Percentiles rank a stretch among this genome's conserved stretches.
Evolutionary conservation across 2,888 invertebrate genomes (phyloP).

Genomic region (Lasiommata megera): DNA sequence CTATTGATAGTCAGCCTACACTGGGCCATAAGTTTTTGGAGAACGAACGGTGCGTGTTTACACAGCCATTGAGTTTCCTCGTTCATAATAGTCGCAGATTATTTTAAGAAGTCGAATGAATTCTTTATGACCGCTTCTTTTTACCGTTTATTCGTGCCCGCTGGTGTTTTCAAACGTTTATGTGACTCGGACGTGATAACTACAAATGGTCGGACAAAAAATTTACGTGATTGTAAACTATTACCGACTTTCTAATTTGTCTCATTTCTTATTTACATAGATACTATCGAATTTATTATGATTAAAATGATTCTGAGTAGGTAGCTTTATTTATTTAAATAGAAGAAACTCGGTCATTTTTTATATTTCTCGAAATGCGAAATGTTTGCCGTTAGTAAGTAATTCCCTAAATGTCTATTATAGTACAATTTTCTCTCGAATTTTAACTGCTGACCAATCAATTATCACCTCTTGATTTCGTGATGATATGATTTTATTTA

Average conservation of each 20-base stretch:
- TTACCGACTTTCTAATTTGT: background rate
- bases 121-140: slow-evolving; percentile 13
- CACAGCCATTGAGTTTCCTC: slow-evolving; percentile 30
- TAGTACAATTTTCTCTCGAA: background rate
- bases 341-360: background rate
- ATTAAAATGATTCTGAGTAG: background rate
- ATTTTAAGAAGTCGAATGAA: slow-evolving; percentile 22
- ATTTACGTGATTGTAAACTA: background rate
- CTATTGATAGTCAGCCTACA: background rate
- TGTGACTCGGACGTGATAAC: slow-evolving; percentile 5
- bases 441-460: background rate
- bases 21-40: background rate
- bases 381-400: background rate
- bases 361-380: background rate
- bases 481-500: too few species aligned
- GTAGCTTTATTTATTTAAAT: background rate
- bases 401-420: background rate
- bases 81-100: slow-evolving; percentile 22
- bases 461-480: too few species aligned
- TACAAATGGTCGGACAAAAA: slow-evolving; percentile 1
- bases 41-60: slow-evolving; percentile 33
- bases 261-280: background rate
- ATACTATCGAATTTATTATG: background rate
- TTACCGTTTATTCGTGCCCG: slow-evolving; percentile 6
- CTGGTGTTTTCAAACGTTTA: slow-evolving; percentile 5